Evolutionary conservation across 1,140 invertebrate genomes (phyloP).

Genomic region (Wasmannia auropunctata): DNA sequence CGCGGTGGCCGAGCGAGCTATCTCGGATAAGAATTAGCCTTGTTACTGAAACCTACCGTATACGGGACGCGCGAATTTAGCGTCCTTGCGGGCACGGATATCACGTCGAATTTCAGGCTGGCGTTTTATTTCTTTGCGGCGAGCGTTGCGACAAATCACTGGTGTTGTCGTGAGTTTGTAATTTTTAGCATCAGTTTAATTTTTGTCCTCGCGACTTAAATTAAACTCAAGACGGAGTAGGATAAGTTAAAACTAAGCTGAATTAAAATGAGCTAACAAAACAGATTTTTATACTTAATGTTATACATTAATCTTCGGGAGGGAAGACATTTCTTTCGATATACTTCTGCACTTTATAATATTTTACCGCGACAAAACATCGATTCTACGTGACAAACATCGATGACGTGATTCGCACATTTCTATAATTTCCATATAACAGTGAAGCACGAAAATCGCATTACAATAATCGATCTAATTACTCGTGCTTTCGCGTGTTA

Average conservation of each 20-base stretch:
- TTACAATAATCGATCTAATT: background rate
- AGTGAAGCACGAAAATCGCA: too few species aligned
- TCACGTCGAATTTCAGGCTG: background rate
- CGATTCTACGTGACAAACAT: too few species aligned
- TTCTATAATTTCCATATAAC: background rate
- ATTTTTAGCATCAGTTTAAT: background rate
- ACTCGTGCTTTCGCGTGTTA: background rate
- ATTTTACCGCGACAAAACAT: background rate
- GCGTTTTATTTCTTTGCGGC: background rate
- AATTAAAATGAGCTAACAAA: background rate
- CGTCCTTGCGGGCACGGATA: too few species aligned
- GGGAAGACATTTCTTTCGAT: background rate
- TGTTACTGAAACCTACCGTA: background rate
- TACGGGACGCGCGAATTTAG: background rate
- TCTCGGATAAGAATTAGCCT: background rate
- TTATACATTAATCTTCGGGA: background rate
- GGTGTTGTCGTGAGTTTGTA: background rate
- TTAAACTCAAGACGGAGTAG: background rate
- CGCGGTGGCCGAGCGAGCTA: background rate
- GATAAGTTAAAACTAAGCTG: background rate
- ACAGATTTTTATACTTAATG: background rate
- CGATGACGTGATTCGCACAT: background rate
- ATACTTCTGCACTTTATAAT: background rate
- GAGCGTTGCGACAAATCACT: background rate
- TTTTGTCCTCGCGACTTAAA: background rate